Evolutionary conservation across 1,140 invertebrate species (phyloP).

Genomic region (Mylabris phalerata): DNA sequence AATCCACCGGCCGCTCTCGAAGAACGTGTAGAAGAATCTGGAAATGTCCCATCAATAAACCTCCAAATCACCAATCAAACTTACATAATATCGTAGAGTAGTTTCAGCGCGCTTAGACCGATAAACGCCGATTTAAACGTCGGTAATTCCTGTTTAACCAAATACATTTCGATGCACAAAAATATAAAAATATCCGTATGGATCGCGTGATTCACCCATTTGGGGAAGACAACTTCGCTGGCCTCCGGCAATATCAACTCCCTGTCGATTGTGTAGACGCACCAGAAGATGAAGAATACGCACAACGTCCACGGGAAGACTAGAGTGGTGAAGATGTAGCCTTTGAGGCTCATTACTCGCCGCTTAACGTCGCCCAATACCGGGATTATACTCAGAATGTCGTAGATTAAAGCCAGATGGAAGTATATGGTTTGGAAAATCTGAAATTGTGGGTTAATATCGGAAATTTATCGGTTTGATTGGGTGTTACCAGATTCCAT

Average conservation of each 20-base stretch:
- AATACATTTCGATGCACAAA: conserved; percentile 43
- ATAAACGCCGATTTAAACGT: conserved; percentile 15
- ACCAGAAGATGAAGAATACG: conserved; percentile 61
- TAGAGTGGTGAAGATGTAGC: conserved; percentile 42
- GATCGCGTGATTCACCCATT: conserved; percentile 64
- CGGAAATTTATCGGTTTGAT: no score
- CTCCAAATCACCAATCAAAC: neutral
- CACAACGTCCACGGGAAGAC: conserved; percentile 53
- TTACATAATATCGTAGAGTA: conserved; percentile 18
- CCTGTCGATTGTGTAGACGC: conserved; percentile 56
- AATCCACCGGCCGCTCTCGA: neutral
- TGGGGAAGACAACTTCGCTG: conserved; percentile 54
- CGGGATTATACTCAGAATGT: no score
- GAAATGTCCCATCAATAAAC: neutral
- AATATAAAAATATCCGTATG: conserved; percentile 49
- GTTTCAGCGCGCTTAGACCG: conserved; percentile 6
- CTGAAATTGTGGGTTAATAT: no score
- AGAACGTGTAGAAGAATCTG: no score
- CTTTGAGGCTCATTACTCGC: conserved; percentile 38
- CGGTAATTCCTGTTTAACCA: conserved; percentile 25
- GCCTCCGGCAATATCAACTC: conserved; percentile 59
- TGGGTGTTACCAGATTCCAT: no score
- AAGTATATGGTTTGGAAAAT: no score
- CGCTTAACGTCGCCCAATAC: conserved; percentile 12
- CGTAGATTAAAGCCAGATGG: no score